Conservation (phyloP, 1,140 invertebrate species). For the Lucilia sericata region DNA sequence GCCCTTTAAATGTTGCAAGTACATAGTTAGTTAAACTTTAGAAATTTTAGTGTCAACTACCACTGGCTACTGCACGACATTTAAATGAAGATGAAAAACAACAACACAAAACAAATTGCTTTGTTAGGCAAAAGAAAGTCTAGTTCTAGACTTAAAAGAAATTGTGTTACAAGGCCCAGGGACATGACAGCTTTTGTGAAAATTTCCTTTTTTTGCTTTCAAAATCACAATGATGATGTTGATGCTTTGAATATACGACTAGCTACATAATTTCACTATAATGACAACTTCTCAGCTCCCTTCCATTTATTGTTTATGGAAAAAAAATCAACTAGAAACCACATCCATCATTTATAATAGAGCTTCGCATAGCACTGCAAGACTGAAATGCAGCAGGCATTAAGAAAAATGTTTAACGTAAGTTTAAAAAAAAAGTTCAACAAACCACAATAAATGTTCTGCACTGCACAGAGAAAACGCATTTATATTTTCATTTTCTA, state of each 20-base stretch:
- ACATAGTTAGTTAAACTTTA: background rate
- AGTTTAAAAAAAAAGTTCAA: background rate
- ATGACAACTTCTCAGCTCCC: background rate
- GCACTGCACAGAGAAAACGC: background rate
- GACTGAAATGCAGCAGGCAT: background rate
- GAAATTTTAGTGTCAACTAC: constrained; percentile 6
- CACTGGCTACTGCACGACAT: constrained; percentile 1
- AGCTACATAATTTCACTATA: background rate
- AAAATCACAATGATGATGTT: background rate
- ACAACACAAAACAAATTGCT: too few relatives aligned
- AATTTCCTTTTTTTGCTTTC: background rate
- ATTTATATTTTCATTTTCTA: constrained; percentile 13
- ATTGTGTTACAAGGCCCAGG: background rate
- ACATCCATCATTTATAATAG: constrained; percentile 3
- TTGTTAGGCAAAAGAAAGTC: too few relatives aligned
- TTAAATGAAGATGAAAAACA: background rate
- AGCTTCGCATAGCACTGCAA: background rate
- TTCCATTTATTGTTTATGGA: background rate
- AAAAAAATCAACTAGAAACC: background rate
- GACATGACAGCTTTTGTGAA: background rate
- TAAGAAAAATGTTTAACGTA: background rate
- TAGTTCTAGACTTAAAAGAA: background rate
- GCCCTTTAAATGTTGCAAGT: background rate
- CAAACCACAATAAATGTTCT: background rate
- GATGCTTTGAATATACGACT: background rate